Conservation (phyloP, 2,113 vertebrate genomes). For the Rhineura floridana region DNA sequence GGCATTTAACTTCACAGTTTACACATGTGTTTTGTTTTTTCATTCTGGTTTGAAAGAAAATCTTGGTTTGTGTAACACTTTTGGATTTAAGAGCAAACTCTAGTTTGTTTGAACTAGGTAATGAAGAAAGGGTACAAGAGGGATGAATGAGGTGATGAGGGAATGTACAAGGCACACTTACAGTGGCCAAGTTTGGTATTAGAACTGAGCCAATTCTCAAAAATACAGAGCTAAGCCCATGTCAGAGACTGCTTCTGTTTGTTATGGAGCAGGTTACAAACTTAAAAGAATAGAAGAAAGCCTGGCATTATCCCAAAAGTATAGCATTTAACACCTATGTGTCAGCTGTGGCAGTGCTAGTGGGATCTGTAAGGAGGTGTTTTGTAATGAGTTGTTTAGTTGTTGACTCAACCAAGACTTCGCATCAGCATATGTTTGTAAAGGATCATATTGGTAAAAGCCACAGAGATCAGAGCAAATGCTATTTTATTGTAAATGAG, state of each 20-base stretch:
- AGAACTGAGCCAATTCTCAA: neutral
- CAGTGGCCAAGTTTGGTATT: too few relatives aligned
- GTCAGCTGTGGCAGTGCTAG: neutral
- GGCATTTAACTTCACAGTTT: too few relatives aligned
- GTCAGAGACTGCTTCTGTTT: neutral
- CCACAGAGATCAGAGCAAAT: neutral
- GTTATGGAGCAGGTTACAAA: neutral
- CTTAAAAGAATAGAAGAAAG: neutral
- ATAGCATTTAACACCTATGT: neutral
- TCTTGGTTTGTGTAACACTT: too few relatives aligned
- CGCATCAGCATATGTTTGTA: neutral
- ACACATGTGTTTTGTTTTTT: too few relatives aligned
- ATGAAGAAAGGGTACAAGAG: too few relatives aligned
- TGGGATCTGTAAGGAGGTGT: neutral
- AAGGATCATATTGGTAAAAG: neutral
- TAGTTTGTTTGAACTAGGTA: too few relatives aligned
- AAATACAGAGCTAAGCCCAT: too few relatives aligned
- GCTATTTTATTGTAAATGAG: neutral
- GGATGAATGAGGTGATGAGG: too few relatives aligned
- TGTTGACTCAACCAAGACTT: neutral
- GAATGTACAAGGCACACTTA: too few relatives aligned
- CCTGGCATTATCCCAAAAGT: neutral
- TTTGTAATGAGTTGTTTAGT: neutral
- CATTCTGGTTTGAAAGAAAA: too few relatives aligned
- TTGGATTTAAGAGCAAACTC: too few relatives aligned